phyloP scores from a whole-genome alignment of 2,888 invertebrate genomes.

The Mythimna vitellina region DNA sequence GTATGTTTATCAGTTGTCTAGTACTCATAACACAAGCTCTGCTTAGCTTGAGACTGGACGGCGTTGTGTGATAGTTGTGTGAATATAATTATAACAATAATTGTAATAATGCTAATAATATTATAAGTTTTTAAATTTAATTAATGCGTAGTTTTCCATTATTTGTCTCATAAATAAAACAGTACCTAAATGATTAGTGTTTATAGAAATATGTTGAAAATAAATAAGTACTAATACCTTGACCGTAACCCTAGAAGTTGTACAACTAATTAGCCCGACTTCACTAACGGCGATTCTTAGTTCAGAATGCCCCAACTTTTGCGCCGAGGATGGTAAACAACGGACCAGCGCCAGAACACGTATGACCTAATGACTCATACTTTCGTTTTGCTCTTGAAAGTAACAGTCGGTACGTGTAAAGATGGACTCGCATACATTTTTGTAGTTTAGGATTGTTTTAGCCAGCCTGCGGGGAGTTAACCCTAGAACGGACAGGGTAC shows the following conservation, averaged over 20 bases:
- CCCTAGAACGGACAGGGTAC: too few species aligned
- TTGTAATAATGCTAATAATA: too few species aligned
- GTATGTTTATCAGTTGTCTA: too few species aligned
- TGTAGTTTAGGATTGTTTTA: background rate
- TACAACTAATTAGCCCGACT: slow-evolving; percentile 51
- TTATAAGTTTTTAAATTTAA: background rate
- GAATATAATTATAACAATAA: too few species aligned
- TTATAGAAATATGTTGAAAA: too few species aligned
- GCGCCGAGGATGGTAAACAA: slow-evolving; percentile 49
- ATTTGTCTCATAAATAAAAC: too few species aligned
- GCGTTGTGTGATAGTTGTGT: too few species aligned
- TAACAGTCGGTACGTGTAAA: slow-evolving; percentile 21
- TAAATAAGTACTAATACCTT: background rate
- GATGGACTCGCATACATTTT: background rate
- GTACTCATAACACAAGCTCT: too few species aligned
- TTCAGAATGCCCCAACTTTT: slow-evolving; percentile 52
- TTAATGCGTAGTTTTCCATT: background rate
- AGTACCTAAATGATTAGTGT: too few species aligned
- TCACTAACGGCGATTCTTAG: slow-evolving; percentile 59
- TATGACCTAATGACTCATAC: slow-evolving; percentile 45
- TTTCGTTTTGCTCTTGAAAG: slow-evolving; percentile 47
- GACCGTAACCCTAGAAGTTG: slow-evolving; percentile 28
- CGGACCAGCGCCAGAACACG: slow-evolving; percentile 36
- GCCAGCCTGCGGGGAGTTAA: too few species aligned
- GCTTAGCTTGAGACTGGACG: too few species aligned